phyloP scores from a whole-genome alignment of 2,888 invertebrate genomes.

The Lycophotia porphyrea region DNA sequence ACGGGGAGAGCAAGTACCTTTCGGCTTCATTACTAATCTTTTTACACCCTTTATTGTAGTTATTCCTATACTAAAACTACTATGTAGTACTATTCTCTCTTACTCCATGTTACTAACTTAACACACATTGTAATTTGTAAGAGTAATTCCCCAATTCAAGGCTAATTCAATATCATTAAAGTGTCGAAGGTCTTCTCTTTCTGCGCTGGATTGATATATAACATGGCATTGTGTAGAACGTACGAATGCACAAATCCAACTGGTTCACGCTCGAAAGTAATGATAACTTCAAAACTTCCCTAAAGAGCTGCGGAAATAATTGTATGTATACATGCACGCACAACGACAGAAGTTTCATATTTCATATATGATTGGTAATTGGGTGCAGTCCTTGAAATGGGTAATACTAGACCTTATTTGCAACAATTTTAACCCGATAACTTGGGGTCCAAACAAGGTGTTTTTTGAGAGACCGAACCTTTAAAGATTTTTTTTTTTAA shows the following conservation, averaged over 20 bases:
- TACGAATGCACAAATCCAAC: neutral
- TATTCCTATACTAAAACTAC: too few relatives aligned
- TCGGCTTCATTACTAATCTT: too few relatives aligned
- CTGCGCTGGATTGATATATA: neutral
- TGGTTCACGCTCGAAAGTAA: neutral
- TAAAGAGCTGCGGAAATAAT: neutral
- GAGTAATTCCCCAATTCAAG: neutral
- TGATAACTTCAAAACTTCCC: neutral
- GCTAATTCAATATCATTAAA: neutral
- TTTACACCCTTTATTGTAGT: too few relatives aligned
- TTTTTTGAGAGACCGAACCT: too few relatives aligned
- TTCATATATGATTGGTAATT: too few relatives aligned
- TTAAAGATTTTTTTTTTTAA: too few relatives aligned
- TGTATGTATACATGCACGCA: neutral
- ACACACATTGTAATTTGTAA: neutral
- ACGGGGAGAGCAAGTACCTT: too few relatives aligned
- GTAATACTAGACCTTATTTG: too few relatives aligned
- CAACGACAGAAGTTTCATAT: neutral
- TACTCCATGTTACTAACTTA: neutral
- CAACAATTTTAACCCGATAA: too few relatives aligned
- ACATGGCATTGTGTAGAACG: neutral
- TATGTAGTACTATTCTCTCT: too few relatives aligned
- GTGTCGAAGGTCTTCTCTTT: neutral
- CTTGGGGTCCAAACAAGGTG: too few relatives aligned
- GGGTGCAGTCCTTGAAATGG: too few relatives aligned